phyloP scores from a whole-genome alignment of 1,140 invertebrate genomes.

The Drosophila kohkoa region DNA sequence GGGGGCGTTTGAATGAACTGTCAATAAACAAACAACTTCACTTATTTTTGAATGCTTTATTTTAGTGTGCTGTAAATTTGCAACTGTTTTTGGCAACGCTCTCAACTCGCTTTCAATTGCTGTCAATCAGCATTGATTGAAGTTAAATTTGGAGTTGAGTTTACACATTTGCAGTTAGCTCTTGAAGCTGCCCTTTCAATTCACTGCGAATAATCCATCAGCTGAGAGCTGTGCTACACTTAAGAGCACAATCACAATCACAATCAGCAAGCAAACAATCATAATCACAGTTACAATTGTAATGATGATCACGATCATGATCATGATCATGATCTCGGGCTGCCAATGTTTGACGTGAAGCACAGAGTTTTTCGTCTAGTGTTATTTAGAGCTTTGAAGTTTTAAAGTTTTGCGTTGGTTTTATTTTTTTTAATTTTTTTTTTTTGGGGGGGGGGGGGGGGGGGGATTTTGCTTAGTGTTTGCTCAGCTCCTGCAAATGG shows the following conservation, averaged over 20 bases:
- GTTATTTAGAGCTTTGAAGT: not conserved
- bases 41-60: too few relatives aligned
- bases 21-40: too few relatives aligned
- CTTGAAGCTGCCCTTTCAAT: not conserved
- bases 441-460: not conserved
- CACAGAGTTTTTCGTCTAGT: not conserved
- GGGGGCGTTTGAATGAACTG: too few relatives aligned
- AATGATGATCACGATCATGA: not conserved
- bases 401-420: conserved; percentile 10
- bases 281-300: not conserved
- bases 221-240: not conserved
- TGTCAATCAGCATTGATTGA: not conserved
- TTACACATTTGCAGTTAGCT: not conserved
- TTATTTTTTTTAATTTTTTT: not conserved
- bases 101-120: not conserved
- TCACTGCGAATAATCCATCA: not conserved
- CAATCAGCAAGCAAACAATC: not conserved
- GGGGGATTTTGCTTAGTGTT: conserved; percentile 46
- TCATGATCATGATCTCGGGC: conserved; percentile 36
- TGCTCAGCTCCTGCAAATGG: conserved; percentile 68
- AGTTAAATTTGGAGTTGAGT: not conserved
- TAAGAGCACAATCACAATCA: not conserved
- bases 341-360: conserved; percentile 21
- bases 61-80: not conserved
- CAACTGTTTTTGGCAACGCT: not conserved